These are phyloP conservation scores for Chionomys nivalis DNA, from an alignment of 2,113 vertebrate genomes.

Conservation along the genomic window DNA sequence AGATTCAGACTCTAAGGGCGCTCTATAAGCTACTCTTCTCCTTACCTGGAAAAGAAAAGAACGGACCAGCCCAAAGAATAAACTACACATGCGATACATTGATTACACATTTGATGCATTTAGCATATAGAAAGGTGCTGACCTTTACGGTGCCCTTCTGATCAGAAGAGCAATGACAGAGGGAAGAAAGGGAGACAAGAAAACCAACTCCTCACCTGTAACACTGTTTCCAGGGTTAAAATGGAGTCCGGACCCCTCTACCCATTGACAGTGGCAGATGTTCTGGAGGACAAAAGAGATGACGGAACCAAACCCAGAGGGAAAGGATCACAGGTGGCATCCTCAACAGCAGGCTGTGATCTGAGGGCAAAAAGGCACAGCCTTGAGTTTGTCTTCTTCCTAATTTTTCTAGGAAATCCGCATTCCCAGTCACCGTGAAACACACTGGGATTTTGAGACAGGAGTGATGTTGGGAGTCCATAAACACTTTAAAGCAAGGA, in stretches of 20 bases:
- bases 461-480: not conserved
- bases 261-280: constrained; percentile 9
- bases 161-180: not conserved
- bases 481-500: constrained; percentile 5
- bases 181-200: constrained; percentile 28
- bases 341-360: constrained; percentile 10
- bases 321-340: constrained; percentile 36
- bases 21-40: not conserved
- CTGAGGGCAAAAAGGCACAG: not conserved
- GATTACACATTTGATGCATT: not conserved
- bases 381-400: constrained; percentile 35
- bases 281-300: constrained; percentile 38
- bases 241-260: not conserved
- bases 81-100: not conserved
- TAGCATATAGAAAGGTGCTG: not conserved
- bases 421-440: not conserved
- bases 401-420: constrained; percentile 43
- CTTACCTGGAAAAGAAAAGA: constrained; percentile 32
- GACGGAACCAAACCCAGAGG: not conserved
- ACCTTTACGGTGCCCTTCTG: constrained; percentile 13
- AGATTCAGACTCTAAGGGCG: not conserved
- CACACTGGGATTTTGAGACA: constrained; percentile 17
- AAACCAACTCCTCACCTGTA: not conserved
- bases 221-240: not conserved
- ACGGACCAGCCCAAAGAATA: not conserved